Base-by-base conservation (phyloP, 2,888 invertebrate genomes). In the Philopedon plagiatum region DNA sequence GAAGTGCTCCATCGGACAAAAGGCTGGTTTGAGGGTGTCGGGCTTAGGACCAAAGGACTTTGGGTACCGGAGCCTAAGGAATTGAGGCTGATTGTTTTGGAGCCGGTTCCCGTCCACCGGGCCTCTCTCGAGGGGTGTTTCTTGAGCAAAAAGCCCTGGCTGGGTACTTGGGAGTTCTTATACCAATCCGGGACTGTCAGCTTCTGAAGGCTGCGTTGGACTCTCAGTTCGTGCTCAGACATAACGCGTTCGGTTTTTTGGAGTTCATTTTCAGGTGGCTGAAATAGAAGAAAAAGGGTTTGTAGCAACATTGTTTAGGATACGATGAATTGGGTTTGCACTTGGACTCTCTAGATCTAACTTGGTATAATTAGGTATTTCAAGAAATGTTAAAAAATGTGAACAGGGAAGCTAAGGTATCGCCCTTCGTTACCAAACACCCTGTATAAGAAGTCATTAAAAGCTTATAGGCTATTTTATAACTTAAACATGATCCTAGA, bases 121-220 rank as follows among this genome's bases (percentile, higher is more conserved):
- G 78, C 74, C 64, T 81, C 80, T 21, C 80, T 73, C 46, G 78
- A 72, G 87, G 79, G 92, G 90, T 87, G 78, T 68, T 94, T 94
- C 80, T 94, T 93, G 73, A 94, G 90, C 73, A 94, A 90, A 86
- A 94, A 95, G 65, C 94, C 94, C 85, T 93, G 92, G 73, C 91
- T 89, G 21, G 93, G 92, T 61, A 93, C 90, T 76, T 91, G 91
- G 57, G 91, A 91, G 66, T 83, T 83, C 76, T 92, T 92, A 87
- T 92, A 97, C 98, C 98, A 98, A 85, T 97, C 96, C 74, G 98
- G 98, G 76, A 98, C 93, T 87, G 96, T 95, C 80, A 98, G 91
- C 83, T 95, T 94, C 87, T 97, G 96, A 82, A 98, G 87, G 62
- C 97, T 97, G 80, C 96, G 92, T 86, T 96, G 95, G 75, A 98